phyloP scores from a whole-genome alignment of 2,888 invertebrate species.

The Himalopsyche anomala region DNA sequence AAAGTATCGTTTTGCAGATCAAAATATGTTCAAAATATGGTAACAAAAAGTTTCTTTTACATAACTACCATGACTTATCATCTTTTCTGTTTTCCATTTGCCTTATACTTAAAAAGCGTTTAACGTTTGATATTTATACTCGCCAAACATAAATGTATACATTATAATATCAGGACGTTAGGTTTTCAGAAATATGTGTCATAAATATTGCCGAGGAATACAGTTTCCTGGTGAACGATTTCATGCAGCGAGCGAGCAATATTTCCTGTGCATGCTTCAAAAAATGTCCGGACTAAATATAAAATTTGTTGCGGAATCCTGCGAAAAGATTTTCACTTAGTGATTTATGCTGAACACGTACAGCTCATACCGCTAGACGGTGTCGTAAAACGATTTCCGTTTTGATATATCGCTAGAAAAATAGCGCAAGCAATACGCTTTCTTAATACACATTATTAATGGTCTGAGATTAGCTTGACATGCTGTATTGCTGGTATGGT shows the following conservation, averaged over 20 bases:
- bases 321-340: neutral
- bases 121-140: too few species aligned
- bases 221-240: neutral
- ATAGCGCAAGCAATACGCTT: constrained; percentile 5
- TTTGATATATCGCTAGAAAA: constrained; percentile 18
- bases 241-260: constrained; percentile 6
- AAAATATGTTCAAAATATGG: too few species aligned
- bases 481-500: neutral
- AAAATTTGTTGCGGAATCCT: constrained; percentile 19
- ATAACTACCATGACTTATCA: too few species aligned
- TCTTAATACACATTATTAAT: constrained; percentile 27
- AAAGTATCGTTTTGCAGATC: too few species aligned
- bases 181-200: neutral
- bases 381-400: constrained; percentile 23
- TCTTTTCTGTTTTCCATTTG: too few species aligned
- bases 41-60: too few species aligned
- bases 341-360: constrained; percentile 23
- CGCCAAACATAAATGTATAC: too few species aligned
- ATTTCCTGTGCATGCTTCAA: constrained; percentile 8
- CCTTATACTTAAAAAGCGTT: too few species aligned
- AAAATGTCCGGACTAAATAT: neutral
- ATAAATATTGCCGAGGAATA: neutral
- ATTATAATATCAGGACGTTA: neutral
- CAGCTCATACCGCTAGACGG: constrained; percentile 11
- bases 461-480: constrained; percentile 13